These are phyloP conservation scores for Lateolabrax maculatus DNA, from an alignment of 2,797 vertebrate genomes.

Conservation along the genomic window DNA sequence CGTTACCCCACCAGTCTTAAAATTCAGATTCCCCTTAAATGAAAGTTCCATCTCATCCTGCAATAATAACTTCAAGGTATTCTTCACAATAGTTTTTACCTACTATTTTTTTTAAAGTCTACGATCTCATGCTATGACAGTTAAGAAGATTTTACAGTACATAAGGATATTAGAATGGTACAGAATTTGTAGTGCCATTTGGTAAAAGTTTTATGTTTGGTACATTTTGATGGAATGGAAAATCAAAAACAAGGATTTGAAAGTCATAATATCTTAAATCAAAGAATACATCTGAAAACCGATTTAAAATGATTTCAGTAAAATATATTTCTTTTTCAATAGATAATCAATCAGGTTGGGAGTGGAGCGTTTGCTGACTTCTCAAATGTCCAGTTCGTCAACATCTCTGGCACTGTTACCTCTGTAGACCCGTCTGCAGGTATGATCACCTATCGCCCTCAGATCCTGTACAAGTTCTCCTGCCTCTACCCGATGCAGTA, in stretches of 20 bases:
- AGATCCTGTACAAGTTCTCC: slow-evolving; percentile 84
- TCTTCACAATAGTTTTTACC: background rate
- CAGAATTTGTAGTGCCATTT: background rate
- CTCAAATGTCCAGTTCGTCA: slow-evolving; percentile 80
- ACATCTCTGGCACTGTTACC: slow-evolving; percentile 80
- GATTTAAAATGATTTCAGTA: background rate
- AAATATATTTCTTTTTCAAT: slow-evolving; percentile 18
- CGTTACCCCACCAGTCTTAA: slow-evolving; percentile 75
- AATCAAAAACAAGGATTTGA: background rate
- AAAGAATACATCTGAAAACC: background rate
- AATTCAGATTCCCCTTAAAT: slow-evolving; percentile 78
- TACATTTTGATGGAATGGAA: background rate
- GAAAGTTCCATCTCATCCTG: slow-evolving; percentile 61
- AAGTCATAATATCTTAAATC: background rate
- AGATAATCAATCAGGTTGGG: slow-evolving; percentile 72
- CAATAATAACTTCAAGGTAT: slow-evolving; percentile 73
- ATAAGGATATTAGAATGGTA: background rate
- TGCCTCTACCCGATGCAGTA: slow-evolving; percentile 86
- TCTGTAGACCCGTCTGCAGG: slow-evolving; percentile 69
- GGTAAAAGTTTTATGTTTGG: background rate
- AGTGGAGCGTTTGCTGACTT: slow-evolving; percentile 71
- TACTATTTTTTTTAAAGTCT: background rate
- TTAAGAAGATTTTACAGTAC: background rate
- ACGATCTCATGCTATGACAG: background rate
- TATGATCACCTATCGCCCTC: slow-evolving; percentile 77